Evolutionary conservation across 2,888 invertebrate species (phyloP), one percentile per base, ranked within the genome.

Genomic region (Lycaena phlaeas): DNA sequence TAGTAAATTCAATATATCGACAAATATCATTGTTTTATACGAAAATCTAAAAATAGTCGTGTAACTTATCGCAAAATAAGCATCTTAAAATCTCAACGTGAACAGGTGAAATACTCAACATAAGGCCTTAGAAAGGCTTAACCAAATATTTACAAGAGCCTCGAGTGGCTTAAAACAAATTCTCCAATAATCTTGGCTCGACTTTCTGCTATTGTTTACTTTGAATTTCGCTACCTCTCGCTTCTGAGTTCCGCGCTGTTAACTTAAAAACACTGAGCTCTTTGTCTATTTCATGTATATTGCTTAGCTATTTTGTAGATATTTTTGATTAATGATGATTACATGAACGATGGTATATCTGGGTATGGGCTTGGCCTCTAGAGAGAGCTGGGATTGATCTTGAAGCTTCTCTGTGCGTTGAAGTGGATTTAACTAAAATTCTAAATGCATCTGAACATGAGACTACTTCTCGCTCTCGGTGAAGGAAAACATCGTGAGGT

Each of bases 91-190:
- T 54, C 57, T 66, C 46, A 47, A 48, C 44, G 64, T 57, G 52
- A 50, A 56, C 54, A 76, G 73, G 75, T 78, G 65, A 67, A 71
- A 64, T 61, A 59, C 50, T 51, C 53, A 57, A 60, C 64, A 57
- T 54, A 56, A 64, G 59, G 56, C 68, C 59, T 59, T 55, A 70
- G 64, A 67, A 75, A 76, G 73, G 76, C 76, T 78, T 62, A 65
- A 31, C 64, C 77, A 82, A 84, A 82, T 81, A 82, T 84, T 84
- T 74, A 77, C 76, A 69, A 71, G 61, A 57, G 65, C 65, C 68
- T 76, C 69, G 68, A 84, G 78, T 79, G 74, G 70, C 75, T 82
- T 77, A 75, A 78, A 79, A 82, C 81, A 82, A 84, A 84, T 82
- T 82, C 78, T 71, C 66, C 69, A 67, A 74, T 79, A 78, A 77